Percentiles rank a stretch among this genome's conserved stretches.
Evolutionary conservation across 2,113 vertebrate species (phyloP).

Genomic region (Psephotus haematonotus): DNA sequence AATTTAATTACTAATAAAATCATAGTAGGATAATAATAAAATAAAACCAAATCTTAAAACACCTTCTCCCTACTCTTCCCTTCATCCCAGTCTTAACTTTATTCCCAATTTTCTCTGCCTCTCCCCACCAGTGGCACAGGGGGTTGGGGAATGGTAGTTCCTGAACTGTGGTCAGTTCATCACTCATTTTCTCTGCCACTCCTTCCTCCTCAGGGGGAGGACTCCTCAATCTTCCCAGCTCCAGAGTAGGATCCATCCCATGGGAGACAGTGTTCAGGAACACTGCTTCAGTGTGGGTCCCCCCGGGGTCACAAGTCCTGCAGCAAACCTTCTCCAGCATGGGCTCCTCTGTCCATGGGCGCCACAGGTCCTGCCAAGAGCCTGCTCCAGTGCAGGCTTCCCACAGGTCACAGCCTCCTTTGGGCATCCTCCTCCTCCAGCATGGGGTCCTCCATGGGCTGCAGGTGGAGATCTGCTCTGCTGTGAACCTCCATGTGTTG

Average conservation of each 20-base stretch:
- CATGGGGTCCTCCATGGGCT: background rate
- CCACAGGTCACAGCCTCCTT: background rate
- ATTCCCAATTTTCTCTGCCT: background rate
- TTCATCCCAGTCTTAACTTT: background rate
- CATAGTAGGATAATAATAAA: background rate
- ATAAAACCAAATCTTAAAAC: background rate
- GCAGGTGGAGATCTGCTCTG: background rate
- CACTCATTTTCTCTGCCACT: background rate
- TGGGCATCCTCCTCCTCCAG: background rate
- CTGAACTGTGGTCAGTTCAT: background rate
- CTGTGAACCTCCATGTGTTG: background rate
- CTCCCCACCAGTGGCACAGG: background rate
- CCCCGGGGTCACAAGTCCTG: background rate
- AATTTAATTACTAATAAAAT: background rate
- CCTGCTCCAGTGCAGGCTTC: background rate
- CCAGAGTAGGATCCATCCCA: too few relatives aligned
- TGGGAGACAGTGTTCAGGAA: background rate
- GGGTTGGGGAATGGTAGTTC: accelerated
- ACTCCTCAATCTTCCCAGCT: background rate
- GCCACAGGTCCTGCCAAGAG: background rate
- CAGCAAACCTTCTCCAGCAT: background rate
- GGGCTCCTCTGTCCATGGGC: background rate
- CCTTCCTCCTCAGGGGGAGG: background rate
- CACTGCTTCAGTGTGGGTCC: background rate
- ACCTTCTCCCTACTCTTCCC: background rate